Percentiles rank a stretch among this genome's conserved stretches.
Evolutionary conservation across 2,888 invertebrate genomes (phyloP).

Genomic region (Melangyna quadrimaculata): DNA sequence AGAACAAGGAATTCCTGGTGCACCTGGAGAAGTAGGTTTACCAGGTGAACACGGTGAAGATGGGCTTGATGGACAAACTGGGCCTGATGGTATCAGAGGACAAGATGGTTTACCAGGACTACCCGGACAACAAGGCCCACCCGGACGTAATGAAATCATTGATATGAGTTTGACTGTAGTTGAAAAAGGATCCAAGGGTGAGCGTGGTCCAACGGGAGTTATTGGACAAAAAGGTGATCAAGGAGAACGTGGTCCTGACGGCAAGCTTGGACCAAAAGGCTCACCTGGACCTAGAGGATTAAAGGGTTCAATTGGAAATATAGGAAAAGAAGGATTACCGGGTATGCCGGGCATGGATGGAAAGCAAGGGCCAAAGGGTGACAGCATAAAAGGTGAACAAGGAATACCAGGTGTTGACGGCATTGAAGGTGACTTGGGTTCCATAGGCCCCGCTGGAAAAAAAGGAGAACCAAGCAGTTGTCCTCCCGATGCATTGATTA

Average conservation of each 20-base stretch:
- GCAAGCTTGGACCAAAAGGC: constrained; percentile 87
- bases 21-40: constrained; percentile 86
- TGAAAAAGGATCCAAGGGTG: constrained; percentile 86
- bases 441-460: constrained; percentile 81
- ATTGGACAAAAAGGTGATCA: constrained; percentile 85
- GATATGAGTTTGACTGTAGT: constrained; percentile 82
- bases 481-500: constrained; percentile 79
- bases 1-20: constrained; percentile 86
- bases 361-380: constrained; percentile 86
- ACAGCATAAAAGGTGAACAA: constrained; percentile 89
- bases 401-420: constrained; percentile 86
- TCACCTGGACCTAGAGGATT: constrained; percentile 86
- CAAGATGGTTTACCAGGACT: constrained; percentile 83
- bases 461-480: constrained; percentile 87
- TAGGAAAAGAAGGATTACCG: constrained; percentile 87
- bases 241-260: constrained; percentile 86
- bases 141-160: constrained; percentile 84
- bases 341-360: constrained; percentile 87
- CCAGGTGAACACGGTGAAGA: constrained; percentile 86
- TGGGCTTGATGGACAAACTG: constrained; percentile 85
- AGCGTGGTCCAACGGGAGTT: constrained; percentile 85
- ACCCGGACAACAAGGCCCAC: constrained; percentile 85
- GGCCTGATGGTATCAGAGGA: constrained; percentile 77
- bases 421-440: constrained; percentile 79
- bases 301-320: constrained; percentile 85